A percentile compares a stretch with the other conserved stretches of the same genome.
These are phyloP conservation scores for Tiaroga cobitis DNA, from an alignment of 2,797 vertebrate species.

Conservation along the genomic window DNA sequence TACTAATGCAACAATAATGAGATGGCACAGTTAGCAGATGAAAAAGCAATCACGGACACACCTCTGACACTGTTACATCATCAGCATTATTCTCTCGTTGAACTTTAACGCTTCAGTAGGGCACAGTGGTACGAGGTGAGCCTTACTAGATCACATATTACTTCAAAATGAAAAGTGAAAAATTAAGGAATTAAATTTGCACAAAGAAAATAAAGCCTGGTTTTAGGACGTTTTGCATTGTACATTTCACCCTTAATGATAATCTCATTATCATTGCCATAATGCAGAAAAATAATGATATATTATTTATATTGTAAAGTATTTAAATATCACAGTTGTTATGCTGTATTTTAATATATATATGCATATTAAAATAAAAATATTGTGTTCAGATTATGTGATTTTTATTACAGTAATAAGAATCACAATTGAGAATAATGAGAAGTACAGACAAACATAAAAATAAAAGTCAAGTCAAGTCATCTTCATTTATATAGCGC, in stretches of 20 bases:
- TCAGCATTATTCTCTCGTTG: slow-evolving; percentile 57
- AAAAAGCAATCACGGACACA: slow-evolving; percentile 59
- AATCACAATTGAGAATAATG: too few species aligned
- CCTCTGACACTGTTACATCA: slow-evolving; percentile 62
- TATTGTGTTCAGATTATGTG: too few species aligned
- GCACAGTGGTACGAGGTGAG: neutral
- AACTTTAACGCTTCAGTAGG: slow-evolving; percentile 64
- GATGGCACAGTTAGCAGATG: neutral
- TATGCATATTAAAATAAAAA: too few species aligned
- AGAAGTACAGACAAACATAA: too few species aligned
- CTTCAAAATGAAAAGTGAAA: neutral
- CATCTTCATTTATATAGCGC: too few species aligned
- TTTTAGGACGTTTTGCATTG: neutral
- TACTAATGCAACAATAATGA: slow-evolving; percentile 3
- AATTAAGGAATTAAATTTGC: neutral
- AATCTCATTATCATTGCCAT: neutral
- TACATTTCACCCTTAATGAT: neutral
- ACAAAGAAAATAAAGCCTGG: neutral
- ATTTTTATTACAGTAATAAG: too few species aligned
- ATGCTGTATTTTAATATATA: too few species aligned
- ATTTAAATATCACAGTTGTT: neutral
- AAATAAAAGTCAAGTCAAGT: too few species aligned
- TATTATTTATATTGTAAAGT: neutral
- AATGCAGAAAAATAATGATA: neutral
- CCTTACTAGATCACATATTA: neutral